Evolutionary conservation across 1,140 invertebrate genomes (phyloP).

Genomic region (Formica exsecta): DNA sequence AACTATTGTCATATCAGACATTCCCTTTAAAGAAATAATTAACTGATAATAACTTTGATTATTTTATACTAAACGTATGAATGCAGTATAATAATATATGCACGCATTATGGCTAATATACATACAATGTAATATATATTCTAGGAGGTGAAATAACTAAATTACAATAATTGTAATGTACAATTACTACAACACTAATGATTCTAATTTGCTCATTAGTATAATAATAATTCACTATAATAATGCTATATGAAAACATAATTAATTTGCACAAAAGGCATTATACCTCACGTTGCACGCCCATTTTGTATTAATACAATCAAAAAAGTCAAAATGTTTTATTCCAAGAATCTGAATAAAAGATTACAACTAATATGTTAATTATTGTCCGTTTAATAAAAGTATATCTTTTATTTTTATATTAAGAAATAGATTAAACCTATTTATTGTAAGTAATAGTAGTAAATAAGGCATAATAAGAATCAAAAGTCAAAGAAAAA

Average conservation of each 20-base stretch:
- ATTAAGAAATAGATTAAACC: neutral
- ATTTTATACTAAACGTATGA: neutral
- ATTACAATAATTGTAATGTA: conserved; percentile 36
- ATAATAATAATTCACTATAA: conserved; percentile 46
- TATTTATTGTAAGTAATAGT: neutral
- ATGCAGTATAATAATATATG: neutral
- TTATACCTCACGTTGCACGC: neutral
- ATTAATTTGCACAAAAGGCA: conserved; percentile 4
- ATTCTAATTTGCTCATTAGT: conserved; percentile 33
- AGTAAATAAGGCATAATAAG: neutral
- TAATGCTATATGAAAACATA: neutral
- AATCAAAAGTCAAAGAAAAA: neutral
- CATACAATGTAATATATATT: conserved; percentile 12
- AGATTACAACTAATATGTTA: neutral
- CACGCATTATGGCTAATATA: neutral
- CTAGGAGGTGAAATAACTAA: conserved; percentile 30
- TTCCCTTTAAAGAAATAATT: neutral
- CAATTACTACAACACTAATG: conserved; percentile 31
- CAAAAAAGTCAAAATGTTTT: neutral
- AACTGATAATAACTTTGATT: conserved; percentile 9
- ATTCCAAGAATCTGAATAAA: neutral
- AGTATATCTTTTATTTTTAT: neutral
- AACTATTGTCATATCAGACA: neutral
- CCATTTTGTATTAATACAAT: neutral
- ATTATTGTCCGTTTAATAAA: neutral